A percentile compares a stretch with the other conserved stretches of the same genome.
Evolutionary conservation across 2,797 vertebrate genomes (phyloP).

Genomic region (Amblyraja radiata): DNA sequence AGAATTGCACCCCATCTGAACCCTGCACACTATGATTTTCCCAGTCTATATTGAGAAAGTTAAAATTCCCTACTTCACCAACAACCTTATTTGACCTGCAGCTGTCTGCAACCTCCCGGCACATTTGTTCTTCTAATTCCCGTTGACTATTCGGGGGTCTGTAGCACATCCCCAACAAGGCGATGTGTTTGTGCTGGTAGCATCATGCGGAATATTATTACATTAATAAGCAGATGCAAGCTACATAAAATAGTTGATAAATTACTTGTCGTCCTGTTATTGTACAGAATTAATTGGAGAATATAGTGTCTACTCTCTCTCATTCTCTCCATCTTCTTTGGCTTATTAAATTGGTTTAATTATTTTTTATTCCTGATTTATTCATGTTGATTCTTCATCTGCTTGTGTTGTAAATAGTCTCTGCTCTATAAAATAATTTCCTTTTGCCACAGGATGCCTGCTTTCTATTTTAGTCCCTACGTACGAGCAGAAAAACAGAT

Average conservation of each 20-base stretch:
- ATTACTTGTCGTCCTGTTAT: background rate
- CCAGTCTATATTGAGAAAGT: too few species aligned
- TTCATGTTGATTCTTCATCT: background rate
- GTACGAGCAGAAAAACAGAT: background rate
- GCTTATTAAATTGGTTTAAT: background rate
- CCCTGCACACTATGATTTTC: too few species aligned
- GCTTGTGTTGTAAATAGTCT: background rate
- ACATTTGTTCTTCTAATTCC: too few species aligned
- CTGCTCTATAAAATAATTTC: background rate
- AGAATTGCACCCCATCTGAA: too few species aligned
- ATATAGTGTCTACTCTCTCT: background rate
- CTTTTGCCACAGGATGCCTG: background rate
- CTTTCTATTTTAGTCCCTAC: background rate
- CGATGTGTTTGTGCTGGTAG: background rate
- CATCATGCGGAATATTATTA: background rate
- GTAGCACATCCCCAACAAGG: too few species aligned
- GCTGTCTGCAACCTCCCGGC: too few species aligned
- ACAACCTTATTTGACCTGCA: too few species aligned
- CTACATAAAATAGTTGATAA: background rate
- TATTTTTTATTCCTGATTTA: background rate
- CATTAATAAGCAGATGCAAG: background rate
- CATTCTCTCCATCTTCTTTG: background rate
- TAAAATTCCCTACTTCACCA: too few species aligned
- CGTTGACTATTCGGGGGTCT: too few species aligned
- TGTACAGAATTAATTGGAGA: background rate